Evolutionary conservation across 2,797 vertebrate species (phyloP), one percentile per base, ranked within the genome.

Genomic region (Craterocephalus amniculus): DNA sequence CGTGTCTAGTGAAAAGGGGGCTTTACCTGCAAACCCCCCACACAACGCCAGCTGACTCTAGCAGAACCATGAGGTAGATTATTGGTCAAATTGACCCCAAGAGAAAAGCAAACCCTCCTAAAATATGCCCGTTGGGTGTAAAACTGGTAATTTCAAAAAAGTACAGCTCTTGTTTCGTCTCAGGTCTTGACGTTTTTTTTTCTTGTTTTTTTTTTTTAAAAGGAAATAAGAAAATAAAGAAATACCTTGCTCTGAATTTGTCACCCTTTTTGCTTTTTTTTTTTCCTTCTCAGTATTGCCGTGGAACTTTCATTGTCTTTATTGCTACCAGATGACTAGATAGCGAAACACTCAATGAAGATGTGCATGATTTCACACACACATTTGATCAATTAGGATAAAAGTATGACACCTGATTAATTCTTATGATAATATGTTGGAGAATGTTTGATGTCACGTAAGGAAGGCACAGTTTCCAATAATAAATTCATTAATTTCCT

Each of bases 1-100:
- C 96, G 94, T 90, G 92, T 95, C 94, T 94, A 95, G 94, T 94
- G 95, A 92, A 93, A 95, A 94, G 84, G 96, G 27, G 96, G 96
- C 95, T 96, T 96, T 96, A 95, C 97, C 97, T 95, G 97, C 97
- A 97, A 93, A 97, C 96, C 97, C 94, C 93, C 93, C 52, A 26
- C 45, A 94, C 94, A 91, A 94, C 95, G 89, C 95, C 93, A 95
- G 96, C 95, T 94, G 91, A 93, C 93, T 95, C 78, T 64, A 63
- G 85, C 96, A 97, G 95, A 97, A 95, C 96, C 96, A 95, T 98
- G 97, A 99, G 97, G 97, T 99, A 99, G 97, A 98, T 98, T 96
- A 95, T 93, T 91, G 96, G 97, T 96, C 97, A 95, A 92, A 94
- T 78, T 85, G 95, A 95, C 96, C 96, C 95, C 95, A 95, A 96